Base-by-base conservation (phyloP, 1,140 invertebrate species). In the Luehdorfia chinensis region DNA sequence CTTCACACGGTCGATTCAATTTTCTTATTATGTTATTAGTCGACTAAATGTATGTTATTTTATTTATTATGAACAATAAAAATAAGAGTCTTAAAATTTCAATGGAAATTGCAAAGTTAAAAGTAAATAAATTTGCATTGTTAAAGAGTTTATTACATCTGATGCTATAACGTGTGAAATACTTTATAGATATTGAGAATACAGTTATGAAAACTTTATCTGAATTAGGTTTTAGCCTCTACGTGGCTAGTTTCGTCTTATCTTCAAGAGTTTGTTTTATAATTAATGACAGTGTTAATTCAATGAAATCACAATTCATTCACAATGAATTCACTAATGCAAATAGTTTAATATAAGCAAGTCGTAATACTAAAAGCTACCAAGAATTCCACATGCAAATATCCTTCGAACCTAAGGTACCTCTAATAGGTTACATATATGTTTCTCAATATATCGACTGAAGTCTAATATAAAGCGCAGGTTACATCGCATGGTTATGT, bases 401-500 rank as follows among this genome's bases (percentile, higher is more conserved):
- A 18, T 5, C 1, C 2, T 15, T 16, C 14, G 21, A 37, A n/a
- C 12, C 9, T 13, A 16, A 13, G 9, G 11, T 37, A 12, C 34
- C 12, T 37, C 34, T 37, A 37, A 34, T 34, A 34, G 21, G 15
- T 19, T 37, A 23, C 18, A 21, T 37, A 19, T 11, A 4, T 12
- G 21, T 23, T 37, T 2, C 18, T 9, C 4, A 9, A 19, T 0
- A 8, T 37, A 37, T 21, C 34, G 34, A 37, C 21, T 9, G 34
- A 23, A 16, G 34, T 37, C 11, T 21, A 14, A 41, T 41, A 27
- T 13, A 41, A 27, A 14, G 21, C 37, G 37, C 25, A 28, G 25
- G 19, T 37, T 21, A 16, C 15, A 16, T 18, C 33, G 33, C 14
- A 15, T 36, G 36, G 61, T 75, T 70, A 64, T 70, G 70, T 68